Percentiles rank a stretch among this genome's conserved stretches.
phyloP scores from a whole-genome alignment of 2,888 invertebrate genomes.

The Aspidapion aeneum region DNA sequence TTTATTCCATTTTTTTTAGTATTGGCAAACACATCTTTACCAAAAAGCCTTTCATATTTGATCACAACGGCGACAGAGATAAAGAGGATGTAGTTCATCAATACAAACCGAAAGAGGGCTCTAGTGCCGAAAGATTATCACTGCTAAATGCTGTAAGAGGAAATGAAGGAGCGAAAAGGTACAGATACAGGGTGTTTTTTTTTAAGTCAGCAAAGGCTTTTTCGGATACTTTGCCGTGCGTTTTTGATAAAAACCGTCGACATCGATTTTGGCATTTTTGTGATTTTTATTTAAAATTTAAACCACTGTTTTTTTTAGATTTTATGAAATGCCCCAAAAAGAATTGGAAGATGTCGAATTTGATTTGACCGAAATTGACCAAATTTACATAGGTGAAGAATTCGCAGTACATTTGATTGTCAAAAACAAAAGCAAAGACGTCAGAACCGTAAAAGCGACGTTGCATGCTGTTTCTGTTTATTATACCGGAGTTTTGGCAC shows the following conservation, averaged over 20 bases:
- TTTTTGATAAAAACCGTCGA: too few relatives aligned
- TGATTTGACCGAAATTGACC: conserved; percentile 62
- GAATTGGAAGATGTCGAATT: conserved; percentile 61
- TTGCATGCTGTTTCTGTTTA: conserved; percentile 67
- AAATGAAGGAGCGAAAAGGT: conserved; percentile 59
- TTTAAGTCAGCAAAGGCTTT: too few relatives aligned
- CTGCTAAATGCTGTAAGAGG: conserved; percentile 72
- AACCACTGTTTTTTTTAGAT: too few relatives aligned
- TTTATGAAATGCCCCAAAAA: conserved; percentile 50
- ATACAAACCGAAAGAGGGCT: conserved; percentile 72
- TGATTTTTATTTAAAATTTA: too few relatives aligned
- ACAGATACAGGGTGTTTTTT: too few relatives aligned
- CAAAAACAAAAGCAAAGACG: conserved; percentile 56
- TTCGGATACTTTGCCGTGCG: too few relatives aligned
- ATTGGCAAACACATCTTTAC: conserved; percentile 73
- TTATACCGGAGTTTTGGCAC: conserved; percentile 73
- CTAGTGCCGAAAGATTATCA: conserved; percentile 67
- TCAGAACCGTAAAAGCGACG: conserved; percentile 60
- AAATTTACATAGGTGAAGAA: conserved; percentile 65
- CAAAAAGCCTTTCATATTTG: conserved; percentile 69
- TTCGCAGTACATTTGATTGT: conserved; percentile 66
- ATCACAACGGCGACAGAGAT: conserved; percentile 68
- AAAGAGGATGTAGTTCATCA: conserved; percentile 64
- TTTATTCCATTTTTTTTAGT: too few relatives aligned
- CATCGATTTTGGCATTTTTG: too few relatives aligned